Evolutionary conservation across 1,140 invertebrate species (phyloP).

Genomic region (Babylonia areolata): DNA sequence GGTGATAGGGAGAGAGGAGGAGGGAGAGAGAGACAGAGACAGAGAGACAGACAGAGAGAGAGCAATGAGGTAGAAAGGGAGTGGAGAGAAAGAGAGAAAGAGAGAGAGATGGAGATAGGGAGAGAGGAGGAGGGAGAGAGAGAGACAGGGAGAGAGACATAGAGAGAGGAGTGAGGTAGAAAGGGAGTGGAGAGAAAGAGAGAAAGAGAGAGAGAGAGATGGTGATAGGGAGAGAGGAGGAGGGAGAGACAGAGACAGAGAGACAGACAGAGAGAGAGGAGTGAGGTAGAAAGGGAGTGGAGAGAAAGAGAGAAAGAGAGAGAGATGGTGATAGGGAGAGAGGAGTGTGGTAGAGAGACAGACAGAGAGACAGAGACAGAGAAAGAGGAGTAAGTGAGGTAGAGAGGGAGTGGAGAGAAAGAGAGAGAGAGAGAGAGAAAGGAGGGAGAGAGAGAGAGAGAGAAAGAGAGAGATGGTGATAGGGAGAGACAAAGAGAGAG

Average conservation of each 20-base stretch:
- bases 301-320: not conserved
- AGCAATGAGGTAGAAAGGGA: not conserved
- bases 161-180: not conserved
- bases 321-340: not conserved
- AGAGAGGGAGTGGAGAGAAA: not conserved
- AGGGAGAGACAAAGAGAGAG: constrained; percentile 1
- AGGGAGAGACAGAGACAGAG: too few relatives aligned
- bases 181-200: not conserved
- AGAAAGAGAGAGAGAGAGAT: too few relatives aligned
- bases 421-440: not conserved
- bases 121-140: too few relatives aligned
- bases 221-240: too few relatives aligned
- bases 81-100: not conserved
- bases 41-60: constrained; percentile 11
- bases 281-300: too few relatives aligned
- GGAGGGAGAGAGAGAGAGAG: constrained; percentile 2
- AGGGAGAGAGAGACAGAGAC: constrained; percentile 14
- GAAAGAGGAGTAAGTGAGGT: not conserved
- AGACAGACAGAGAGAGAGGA: too few relatives aligned
- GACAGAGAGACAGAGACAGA: not conserved
- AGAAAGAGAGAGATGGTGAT: not conserved
- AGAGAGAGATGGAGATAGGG: too few relatives aligned
- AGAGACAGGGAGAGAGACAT: too few relatives aligned
- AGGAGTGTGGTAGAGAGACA: not conserved
- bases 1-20: not conserved